Evolutionary conservation across 2,797 vertebrate species (phyloP).

Genomic region (Phrynocephalus forsythii): DNA sequence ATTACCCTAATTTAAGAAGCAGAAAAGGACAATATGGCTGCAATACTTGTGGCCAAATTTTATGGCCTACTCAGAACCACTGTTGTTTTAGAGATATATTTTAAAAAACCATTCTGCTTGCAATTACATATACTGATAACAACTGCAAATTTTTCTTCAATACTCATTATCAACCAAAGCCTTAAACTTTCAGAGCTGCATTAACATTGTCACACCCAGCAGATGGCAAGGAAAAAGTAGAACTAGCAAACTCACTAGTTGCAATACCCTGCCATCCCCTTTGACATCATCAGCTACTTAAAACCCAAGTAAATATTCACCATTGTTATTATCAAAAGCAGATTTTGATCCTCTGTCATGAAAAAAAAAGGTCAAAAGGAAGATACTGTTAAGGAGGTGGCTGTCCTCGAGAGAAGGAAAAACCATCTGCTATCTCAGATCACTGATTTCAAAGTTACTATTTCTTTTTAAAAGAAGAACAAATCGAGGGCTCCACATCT

Average conservation of each 20-base stretch:
- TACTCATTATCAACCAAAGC: slow-evolving; percentile 48
- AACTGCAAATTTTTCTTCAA: slow-evolving; percentile 46
- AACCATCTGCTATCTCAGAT: slow-evolving; percentile 39
- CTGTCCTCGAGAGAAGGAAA: slow-evolving; percentile 50
- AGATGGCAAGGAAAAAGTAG: slow-evolving; percentile 51
- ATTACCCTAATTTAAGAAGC: slow-evolving; percentile 46
- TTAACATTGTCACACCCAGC: slow-evolving; percentile 36
- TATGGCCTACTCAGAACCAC: slow-evolving; percentile 54
- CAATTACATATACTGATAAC: slow-evolving; percentile 58
- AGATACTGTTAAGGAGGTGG: slow-evolving; percentile 48
- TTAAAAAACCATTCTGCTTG: slow-evolving; percentile 61
- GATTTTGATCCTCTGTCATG: slow-evolving; percentile 55
- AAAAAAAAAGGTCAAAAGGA: slow-evolving; percentile 55
- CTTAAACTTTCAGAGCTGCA: slow-evolving; percentile 33
- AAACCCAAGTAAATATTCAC: slow-evolving; percentile 60
- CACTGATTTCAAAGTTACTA: slow-evolving; percentile 49
- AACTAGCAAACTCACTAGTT: slow-evolving; percentile 48
- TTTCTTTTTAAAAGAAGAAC: slow-evolving; percentile 47
- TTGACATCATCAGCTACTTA: slow-evolving; percentile 39
- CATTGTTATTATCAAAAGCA: slow-evolving; percentile 53
- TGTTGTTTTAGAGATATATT: slow-evolving; percentile 52
- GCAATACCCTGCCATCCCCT: slow-evolving; percentile 21
- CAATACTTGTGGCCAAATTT: slow-evolving; percentile 52
- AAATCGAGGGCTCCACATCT: slow-evolving; percentile 64
- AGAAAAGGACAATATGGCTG: slow-evolving; percentile 58